Evolutionary conservation across 2,113 vertebrate genomes (phyloP), one percentile per base, ranked within the genome.

Genomic region (Trichomycterus rosablanca): DNA sequence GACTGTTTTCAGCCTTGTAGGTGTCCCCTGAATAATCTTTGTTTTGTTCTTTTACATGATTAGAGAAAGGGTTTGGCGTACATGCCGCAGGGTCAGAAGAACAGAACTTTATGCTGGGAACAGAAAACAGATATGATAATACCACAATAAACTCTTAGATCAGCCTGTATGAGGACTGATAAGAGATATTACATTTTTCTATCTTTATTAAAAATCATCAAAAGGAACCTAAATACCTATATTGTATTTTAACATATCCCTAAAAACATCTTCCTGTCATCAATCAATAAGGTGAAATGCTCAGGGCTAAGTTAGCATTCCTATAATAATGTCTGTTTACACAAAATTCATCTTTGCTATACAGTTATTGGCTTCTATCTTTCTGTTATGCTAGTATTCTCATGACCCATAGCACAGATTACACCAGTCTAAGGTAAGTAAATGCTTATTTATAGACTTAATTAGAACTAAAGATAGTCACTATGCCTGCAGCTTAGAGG

Each of bases 1-100:
- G 49, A 45, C 49, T 67, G 58, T 54, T 72, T 66, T 54, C 7
- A 11, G 59, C 56, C 19, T 48, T 56, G 54, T 46, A 70, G 72
- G 75, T 74, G 72, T 77, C 63, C 64, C 32, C 39, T 40, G 49
- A 61, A 72, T 64, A 58, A 40, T 40, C 37, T 40, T 45, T 64
- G 22, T 50, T 28, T 65, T 59, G 48, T 59, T 54, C 59, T 58
- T 57, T 55, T 52, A 44, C 45, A 46, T 60, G 50, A 63, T 71
- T 71, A 67, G 49, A 70, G 43, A 56, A 57, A 68, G 23, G 51
- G 40, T 59, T 55, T 37, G 39, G 23, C 40, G 19, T 60, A 44
- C 52, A 62, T 32, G 30, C 52, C 44, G 53, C 51, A 22, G 58
- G 63, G 44, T 62, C 54, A 58, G 44, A 40, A 52, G 14, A 52